Conservation (phyloP, 1,140 invertebrate species). For the Zophobas atratus region DNA sequence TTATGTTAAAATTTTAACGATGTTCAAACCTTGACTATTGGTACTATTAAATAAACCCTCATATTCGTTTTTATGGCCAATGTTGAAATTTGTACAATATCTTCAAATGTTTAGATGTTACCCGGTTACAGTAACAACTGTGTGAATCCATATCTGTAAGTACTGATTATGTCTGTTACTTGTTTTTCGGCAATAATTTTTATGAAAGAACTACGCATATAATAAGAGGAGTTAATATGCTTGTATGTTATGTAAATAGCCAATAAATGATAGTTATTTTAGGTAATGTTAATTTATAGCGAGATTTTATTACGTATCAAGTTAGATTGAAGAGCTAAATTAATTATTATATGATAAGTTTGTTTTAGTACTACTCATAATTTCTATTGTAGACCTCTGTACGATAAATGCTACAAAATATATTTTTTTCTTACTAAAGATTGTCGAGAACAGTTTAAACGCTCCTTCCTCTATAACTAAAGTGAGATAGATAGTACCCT, state of each 20-base stretch:
- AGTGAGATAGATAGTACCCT: too few relatives aligned
- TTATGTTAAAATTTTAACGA: too few relatives aligned
- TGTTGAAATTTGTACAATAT: constrained; percentile 41
- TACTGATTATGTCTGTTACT: constrained; percentile 34
- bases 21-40: too few relatives aligned
- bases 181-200: constrained; percentile 45
- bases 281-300: constrained; percentile 51
- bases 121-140: constrained; percentile 40
- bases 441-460: too few relatives aligned
- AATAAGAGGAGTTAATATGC: constrained; percentile 47
- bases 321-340: constrained; percentile 48
- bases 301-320: constrained; percentile 37
- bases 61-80: constrained; percentile 16
- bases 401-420: constrained; percentile 57
- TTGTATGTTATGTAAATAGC: constrained; percentile 53
- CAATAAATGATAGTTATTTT: constrained; percentile 46
- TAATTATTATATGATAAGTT: constrained; percentile 44
- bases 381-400: constrained; percentile 54
- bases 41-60: too few relatives aligned
- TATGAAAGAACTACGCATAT: constrained; percentile 27
- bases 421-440: constrained; percentile 55
- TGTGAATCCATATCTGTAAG: constrained; percentile 36
- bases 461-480: too few relatives aligned
- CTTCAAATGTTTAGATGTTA: constrained; percentile 43
- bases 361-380: constrained; percentile 45